Conservation (phyloP, 2,113 vertebrate species). For the Eretmochelys imbricata region DNA sequence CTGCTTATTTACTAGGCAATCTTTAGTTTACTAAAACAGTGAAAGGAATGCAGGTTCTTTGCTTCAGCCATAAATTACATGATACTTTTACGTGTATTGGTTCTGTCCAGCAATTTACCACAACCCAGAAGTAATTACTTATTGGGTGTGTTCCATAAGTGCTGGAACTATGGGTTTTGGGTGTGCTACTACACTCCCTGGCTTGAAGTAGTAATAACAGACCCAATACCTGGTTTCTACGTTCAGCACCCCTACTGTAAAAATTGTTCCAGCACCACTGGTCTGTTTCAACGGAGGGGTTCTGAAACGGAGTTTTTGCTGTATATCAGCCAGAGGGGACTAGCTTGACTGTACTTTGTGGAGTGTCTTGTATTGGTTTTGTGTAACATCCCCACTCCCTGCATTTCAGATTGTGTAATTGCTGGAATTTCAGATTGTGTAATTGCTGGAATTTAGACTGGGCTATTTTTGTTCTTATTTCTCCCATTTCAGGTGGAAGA, state of each 20-base stretch:
- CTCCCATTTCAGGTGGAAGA: constrained; percentile 88
- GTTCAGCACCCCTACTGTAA: too few relatives aligned
- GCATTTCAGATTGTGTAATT: neutral
- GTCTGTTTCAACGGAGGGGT: neutral
- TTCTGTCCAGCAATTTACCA: neutral
- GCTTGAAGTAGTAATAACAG: too few relatives aligned
- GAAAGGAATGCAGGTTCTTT: neutral
- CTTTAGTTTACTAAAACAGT: neutral
- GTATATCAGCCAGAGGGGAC: neutral
- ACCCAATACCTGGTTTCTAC: too few relatives aligned
- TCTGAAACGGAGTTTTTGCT: constrained; percentile 13
- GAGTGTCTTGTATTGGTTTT: neutral
- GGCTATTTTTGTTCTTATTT: neutral
- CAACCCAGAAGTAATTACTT: constrained; percentile 4
- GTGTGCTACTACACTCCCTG: too few relatives aligned
- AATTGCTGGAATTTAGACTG: neutral
- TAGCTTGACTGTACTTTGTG: constrained; percentile 37
- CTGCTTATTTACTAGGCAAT: neutral
- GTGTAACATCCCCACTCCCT: neutral
- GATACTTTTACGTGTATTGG: neutral
- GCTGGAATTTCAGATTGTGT: neutral
- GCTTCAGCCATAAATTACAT: constrained; percentile 7
- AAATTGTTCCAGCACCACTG: too few relatives aligned
- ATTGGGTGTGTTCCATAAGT: neutral
- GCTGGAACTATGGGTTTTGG: too few relatives aligned